Conservation (phyloP, 2,113 vertebrate species). For the Puntigrus tetrazona region DNA sequence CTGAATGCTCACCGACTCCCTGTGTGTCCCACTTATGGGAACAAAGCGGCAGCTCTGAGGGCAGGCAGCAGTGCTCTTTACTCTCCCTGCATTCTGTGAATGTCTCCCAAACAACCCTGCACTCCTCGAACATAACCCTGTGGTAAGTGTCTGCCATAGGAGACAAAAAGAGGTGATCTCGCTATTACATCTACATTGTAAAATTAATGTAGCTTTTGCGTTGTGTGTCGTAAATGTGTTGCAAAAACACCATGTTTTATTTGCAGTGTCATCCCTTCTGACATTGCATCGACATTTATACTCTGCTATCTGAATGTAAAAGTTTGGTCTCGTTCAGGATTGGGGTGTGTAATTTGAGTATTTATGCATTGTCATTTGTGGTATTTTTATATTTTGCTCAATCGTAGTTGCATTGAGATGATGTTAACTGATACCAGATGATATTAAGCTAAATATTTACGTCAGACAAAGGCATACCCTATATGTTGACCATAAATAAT, state of each 20-base stretch:
- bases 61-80: constrained; percentile 24
- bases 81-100: neutral
- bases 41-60: constrained; percentile 27
- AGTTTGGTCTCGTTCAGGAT: neutral
- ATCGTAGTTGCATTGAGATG: neutral
- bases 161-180: neutral
- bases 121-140: neutral
- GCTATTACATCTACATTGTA: neutral
- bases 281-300: neutral
- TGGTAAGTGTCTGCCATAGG: constrained; percentile 6
- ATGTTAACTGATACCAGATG: neutral
- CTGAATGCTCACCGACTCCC: constrained; percentile 19
- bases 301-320: neutral
- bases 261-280: neutral
- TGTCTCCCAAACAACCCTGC: neutral
- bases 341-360: neutral
- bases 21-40: constrained; percentile 57
- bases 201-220: neutral
- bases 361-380: neutral
- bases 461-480: neutral
- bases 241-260: neutral
- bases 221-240: neutral
- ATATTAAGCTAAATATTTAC: neutral
- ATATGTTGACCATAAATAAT: neutral
- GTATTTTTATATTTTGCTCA: neutral